Evolutionary conservation across 2,888 invertebrate genomes (phyloP), one percentile per base, ranked within the genome.

Genomic region (Pegoplata infirma): DNA sequence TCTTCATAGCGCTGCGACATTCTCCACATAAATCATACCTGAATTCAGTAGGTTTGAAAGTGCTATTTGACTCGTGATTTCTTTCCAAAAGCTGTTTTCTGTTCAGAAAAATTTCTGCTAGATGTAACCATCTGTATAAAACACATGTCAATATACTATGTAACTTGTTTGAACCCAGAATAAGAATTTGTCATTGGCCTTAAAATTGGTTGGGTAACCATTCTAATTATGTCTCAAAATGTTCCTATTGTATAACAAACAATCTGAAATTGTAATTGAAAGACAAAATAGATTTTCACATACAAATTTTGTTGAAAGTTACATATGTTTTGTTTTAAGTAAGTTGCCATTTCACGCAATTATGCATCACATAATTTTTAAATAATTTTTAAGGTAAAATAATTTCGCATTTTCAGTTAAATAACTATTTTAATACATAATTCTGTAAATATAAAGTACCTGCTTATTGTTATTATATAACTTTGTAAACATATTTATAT

Each of bases 341-440:
- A 14, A 49, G 21, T 67, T 67, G 28, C 46, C 44, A 51, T 74
- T 74, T 49, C 74, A 74, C 74, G 74, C 74, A 78, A 69, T 74
- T 78, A 59, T 74, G 78, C 53, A 40, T 74, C 64, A 74, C 59
- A 78, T 79, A 71, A 69, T 74, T 66, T 53, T 36, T n/a, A 67
- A 44, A n/a, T 51, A 56, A 55, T 56, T 25, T 71, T 56, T 23
- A 47, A 53, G 23, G n/a, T 32, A 47, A 49, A 58, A 58, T 12
- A 58, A 36, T 16, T 8, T 8, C 16, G 2, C 16, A 8, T 46
- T 12, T 47, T 8, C 23, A 49, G 10, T 36, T 7, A 56, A 46
- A 56, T 36, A 23, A 17, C 14, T 61, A 17, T 46, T 25, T 16
- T 6, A 12, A 28, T 46, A 55, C 67, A 61, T 61, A 36, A 55